phyloP scores from a whole-genome alignment of 2,797 vertebrate species.

The Gymnoscopelus braueri region DNA sequence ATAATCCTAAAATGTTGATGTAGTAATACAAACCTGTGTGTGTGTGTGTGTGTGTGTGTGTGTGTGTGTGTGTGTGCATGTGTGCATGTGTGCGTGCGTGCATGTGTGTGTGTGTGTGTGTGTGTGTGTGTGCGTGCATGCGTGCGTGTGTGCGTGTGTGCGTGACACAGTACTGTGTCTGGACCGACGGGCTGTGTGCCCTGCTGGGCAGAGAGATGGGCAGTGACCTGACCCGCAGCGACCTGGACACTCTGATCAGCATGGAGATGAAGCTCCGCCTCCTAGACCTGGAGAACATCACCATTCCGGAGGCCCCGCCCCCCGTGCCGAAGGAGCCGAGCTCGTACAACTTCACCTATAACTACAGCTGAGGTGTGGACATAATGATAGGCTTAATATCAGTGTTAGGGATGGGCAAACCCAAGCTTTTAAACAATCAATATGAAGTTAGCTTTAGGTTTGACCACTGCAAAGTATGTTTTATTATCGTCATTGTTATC shows the following conservation, averaged over 20 bases:
- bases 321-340: conserved; percentile 98
- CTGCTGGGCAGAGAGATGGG: conserved; percentile 97
- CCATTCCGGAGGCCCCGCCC: conserved; percentile 94
- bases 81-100: conserved; percentile 9
- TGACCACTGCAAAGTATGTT: conserved; percentile 1
- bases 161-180: conserved; percentile 92
- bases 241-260: conserved; percentile 97
- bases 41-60: conserved; percentile 1
- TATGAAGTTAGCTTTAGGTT: conserved; percentile 33
- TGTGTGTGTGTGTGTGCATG: conserved; percentile 10
- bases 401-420: conserved; percentile 40
- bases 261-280: conserved; percentile 99
- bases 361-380: conserved; percentile 88
- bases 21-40: too few species aligned
- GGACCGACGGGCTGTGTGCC: conserved; percentile 95
- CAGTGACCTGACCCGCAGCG: conserved; percentile 95
- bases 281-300: conserved; percentile 97
- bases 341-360: conserved; percentile 98
- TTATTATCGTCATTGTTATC: too few species aligned
- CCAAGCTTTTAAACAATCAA: conserved; percentile 20
- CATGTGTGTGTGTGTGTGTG: conserved; percentile 10
- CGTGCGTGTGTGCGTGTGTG: conserved; percentile 19
- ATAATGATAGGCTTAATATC: background rate
- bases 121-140: conserved; percentile 1
- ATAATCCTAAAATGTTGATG: background rate